Conservation (phyloP, 2,888 invertebrate genomes). For the Oscheius myriophilus region DNA sequence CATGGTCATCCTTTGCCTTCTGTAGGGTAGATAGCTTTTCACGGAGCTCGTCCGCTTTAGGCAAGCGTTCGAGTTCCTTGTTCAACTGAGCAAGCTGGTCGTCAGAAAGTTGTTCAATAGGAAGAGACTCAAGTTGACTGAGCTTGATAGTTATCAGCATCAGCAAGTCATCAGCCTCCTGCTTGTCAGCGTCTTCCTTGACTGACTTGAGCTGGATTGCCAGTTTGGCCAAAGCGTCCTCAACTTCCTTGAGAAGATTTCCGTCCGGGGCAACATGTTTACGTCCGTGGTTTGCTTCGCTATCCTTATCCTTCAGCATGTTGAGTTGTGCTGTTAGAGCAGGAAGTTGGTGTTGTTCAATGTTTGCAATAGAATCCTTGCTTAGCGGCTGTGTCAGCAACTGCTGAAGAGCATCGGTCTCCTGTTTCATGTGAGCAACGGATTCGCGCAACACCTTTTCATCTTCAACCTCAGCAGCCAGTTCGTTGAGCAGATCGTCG, state of each 20-base stretch:
- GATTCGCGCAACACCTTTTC: slow-evolving; percentile 50
- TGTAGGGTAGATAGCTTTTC: slow-evolving; percentile 37
- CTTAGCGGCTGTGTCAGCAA: slow-evolving; percentile 30
- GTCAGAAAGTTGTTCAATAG: slow-evolving; percentile 33
- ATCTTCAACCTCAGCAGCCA: slow-evolving; percentile 46
- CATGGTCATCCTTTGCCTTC: slow-evolving; percentile 14
- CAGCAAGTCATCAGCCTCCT: slow-evolving; percentile 43
- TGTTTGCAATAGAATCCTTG: slow-evolving; percentile 17
- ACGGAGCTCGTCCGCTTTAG: slow-evolving; percentile 25
- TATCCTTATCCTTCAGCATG: slow-evolving; percentile 40
- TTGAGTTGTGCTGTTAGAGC: slow-evolving; percentile 48
- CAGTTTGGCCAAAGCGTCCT: slow-evolving; percentile 30
- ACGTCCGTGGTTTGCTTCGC: slow-evolving; percentile 36
- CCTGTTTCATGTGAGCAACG: slow-evolving; percentile 44
- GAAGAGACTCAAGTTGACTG: slow-evolving; percentile 40
- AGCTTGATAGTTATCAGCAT: slow-evolving; percentile 40
- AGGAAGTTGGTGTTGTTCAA: slow-evolving; percentile 37
- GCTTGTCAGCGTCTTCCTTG: slow-evolving; percentile 40
- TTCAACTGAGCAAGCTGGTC: slow-evolving; percentile 14
- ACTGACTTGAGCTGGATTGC: slow-evolving; percentile 41
- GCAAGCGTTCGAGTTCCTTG: slow-evolving; percentile 10
- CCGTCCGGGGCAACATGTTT: slow-evolving; percentile 42
- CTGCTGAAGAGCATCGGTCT: slow-evolving; percentile 39
- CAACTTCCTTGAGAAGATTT: slow-evolving; percentile 20
- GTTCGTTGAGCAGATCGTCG: slow-evolving; percentile 49